These are phyloP conservation scores for Eristalinus sepulchralis DNA, from an alignment of 2,888 invertebrate genomes.

Conservation along the genomic window DNA sequence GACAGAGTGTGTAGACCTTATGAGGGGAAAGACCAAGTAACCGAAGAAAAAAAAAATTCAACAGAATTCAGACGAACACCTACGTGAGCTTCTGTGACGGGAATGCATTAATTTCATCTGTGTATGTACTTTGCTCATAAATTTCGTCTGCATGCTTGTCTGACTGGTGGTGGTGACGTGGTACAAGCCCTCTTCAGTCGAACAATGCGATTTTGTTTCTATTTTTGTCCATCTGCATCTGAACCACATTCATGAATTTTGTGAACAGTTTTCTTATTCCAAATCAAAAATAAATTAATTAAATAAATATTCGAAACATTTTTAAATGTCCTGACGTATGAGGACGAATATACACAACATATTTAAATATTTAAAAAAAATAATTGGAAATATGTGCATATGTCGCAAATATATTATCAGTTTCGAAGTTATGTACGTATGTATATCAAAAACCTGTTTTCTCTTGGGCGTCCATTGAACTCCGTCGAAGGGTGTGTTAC, in stretches of 20 bases:
- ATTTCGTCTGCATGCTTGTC: constrained; percentile 50
- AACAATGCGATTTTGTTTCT: not conserved
- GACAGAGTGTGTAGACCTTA: not conserved
- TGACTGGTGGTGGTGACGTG: constrained; percentile 18
- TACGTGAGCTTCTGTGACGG: not conserved
- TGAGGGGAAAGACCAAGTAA: not conserved
- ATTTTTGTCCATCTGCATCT: not conserved
- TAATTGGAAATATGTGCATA: not conserved
- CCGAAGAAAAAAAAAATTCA: not conserved
- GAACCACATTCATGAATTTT: not conserved
- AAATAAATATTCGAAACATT: not conserved
- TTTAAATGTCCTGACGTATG: not conserved
- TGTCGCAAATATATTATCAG: not conserved
- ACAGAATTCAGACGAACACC: not conserved
- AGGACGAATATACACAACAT: not conserved
- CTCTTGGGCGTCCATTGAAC: not conserved
- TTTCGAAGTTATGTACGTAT: not conserved
- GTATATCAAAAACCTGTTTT: not conserved
- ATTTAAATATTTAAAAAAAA: not conserved
- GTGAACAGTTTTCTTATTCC: not conserved
- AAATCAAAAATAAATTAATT: not conserved
- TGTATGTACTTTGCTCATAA: constrained; percentile 8
- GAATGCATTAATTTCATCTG: not conserved
- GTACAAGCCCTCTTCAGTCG: not conserved
- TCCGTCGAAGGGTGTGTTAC: not conserved